Evolutionary conservation across 2,797 vertebrate genomes (phyloP), one percentile per base, ranked within the genome.

Genomic region (Parotocinclus haroldoi): DNA sequence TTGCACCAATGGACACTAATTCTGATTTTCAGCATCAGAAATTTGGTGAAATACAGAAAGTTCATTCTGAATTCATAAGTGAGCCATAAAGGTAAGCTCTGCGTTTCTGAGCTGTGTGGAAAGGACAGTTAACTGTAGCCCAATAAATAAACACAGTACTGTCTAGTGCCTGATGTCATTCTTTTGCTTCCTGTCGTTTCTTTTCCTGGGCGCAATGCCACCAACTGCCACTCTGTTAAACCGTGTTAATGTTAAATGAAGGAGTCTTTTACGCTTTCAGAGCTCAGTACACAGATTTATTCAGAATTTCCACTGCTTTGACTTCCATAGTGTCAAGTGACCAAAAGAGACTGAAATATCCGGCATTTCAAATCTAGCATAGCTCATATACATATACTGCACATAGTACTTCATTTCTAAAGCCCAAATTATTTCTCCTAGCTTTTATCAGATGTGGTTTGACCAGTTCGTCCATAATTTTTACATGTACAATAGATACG

Each of bases 151-250:
- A 68, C 71, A 60, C 72, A 44, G 63, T 58, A 14, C n/a, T 50
- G n/a, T 27, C 71, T 79, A 73, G 80, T 62, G 71, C 69, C 76
- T 88, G 82, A 89, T 86, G 84, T 89, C 80, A 89, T 83, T 80
- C 75, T 50, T 71, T 75, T 76, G 70, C 78, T 86, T 84, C 81
- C 82, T 87, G 82, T 82, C 80, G 80, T 86, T 86, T 87, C 78
- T 74, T 79, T 77, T 73, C 62, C 58, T 63, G 75, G 78, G 78
- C 78, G 37, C 63, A 38, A 60, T 62, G 80, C 78, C 79, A 80
- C 74, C 27, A 50, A 74, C 74, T 82, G 76, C 74, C 76, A 69
- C 63, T 73, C 80, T 78, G 64, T 74, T 67, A 61, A 70, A 66
- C 44, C 66, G 73, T 78, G 76, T 68, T 78, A 71, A 16, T n/a